Percentiles rank a stretch among this genome's conserved stretches.
These are phyloP conservation scores for Microcebus lehilahytsara DNA, from an alignment of 2,113 vertebrate species.

Conservation along the genomic window DNA sequence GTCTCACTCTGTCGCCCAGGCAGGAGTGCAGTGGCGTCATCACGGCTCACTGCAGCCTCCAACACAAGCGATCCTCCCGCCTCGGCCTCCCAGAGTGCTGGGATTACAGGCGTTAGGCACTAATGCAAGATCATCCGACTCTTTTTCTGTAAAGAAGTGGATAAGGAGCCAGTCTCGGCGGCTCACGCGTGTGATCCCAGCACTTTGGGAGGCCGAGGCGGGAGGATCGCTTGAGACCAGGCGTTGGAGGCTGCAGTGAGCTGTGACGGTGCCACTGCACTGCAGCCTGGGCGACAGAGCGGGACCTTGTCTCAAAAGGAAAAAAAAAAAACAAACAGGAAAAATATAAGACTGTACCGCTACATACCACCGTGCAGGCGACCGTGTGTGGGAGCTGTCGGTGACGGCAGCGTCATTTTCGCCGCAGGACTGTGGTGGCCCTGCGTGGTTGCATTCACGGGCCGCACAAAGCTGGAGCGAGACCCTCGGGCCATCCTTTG, in stretches of 20 bases:
- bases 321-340: no score
- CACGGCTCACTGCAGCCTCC: background rate
- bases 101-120: background rate
- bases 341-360: no score
- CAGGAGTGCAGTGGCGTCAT: background rate
- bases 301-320: no score
- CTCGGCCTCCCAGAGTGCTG: background rate
- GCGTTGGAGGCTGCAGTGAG: no score
- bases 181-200: no score
- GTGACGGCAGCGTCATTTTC: background rate
- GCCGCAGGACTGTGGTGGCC: background rate
- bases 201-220: no score
- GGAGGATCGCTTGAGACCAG: no score
- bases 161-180: background rate
- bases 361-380: no score
- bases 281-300: no score
- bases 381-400: background rate
- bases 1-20: background rate
- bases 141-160: background rate
- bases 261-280: no score
- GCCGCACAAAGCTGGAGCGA: fast-evolving
- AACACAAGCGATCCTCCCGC: background rate
- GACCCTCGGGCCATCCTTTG: fast-evolving
- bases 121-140: background rate
- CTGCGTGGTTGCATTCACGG: no score